Percentiles rank a stretch among this genome's conserved stretches.
Conservation (phyloP, 2,888 invertebrate species). For the Drosophila monieri region DNA sequence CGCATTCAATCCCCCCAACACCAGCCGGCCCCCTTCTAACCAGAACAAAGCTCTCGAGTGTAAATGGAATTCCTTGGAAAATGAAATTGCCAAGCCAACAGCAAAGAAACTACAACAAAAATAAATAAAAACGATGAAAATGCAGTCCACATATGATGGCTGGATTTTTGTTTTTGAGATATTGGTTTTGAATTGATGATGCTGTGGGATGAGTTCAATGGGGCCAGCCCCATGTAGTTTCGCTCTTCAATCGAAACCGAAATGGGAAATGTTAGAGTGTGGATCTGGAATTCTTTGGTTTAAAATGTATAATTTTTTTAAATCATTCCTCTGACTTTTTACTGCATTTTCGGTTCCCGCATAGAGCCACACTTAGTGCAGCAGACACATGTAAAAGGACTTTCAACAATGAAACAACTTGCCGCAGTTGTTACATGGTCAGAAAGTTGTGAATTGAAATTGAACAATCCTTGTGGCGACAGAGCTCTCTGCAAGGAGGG, state of each 20-base stretch:
- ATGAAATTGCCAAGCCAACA: conserved; percentile 66
- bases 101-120: conserved; percentile 12
- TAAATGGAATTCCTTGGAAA: conserved; percentile 72
- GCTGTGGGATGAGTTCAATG: conserved; percentile 20
- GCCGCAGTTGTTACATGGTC: conserved; percentile 68
- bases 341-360: background rate
- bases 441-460: conserved; percentile 73
- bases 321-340: background rate
- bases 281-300: background rate
- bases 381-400: conserved; percentile 60
- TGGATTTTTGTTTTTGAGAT: conserved; percentile 71
- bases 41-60: conserved; percentile 66
- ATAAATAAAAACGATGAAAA: conserved; percentile 57
- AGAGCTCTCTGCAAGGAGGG: conserved; percentile 1
- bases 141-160: conserved; percentile 68
- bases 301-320: background rate
- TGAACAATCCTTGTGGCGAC: conserved; percentile 53
- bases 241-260: conserved; percentile 6
- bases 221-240: conserved; percentile 1
- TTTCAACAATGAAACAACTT: conserved; percentile 69
- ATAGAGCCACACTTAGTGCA: conserved; percentile 12
- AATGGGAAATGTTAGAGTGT: background rate
- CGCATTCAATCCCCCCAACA: conserved; percentile 22
- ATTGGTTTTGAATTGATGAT: conserved; percentile 74
- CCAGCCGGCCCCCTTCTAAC: background rate